Percentiles rank a stretch among this genome's conserved stretches.
Conservation (phyloP, 2,113 vertebrate species). For the Tupaia chinensis region DNA sequence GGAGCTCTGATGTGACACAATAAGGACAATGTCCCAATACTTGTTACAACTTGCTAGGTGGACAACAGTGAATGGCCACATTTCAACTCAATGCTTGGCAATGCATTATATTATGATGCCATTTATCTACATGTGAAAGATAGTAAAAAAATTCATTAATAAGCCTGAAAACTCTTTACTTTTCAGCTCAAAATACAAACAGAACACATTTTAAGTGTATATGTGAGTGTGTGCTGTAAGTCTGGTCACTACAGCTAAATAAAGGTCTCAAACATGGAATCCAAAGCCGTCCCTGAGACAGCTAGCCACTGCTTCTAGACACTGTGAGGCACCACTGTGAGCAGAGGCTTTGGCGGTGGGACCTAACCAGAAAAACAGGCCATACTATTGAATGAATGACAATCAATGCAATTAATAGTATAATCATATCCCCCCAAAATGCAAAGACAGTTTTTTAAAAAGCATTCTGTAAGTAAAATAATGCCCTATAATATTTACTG, state of each 20-base stretch:
- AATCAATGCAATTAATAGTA: conserved; percentile 35
- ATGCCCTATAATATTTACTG: background rate
- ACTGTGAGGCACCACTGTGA: conserved; percentile 16
- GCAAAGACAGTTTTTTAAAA: background rate
- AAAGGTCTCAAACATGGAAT: conserved; percentile 45
- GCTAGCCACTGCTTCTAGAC: background rate
- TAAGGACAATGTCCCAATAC: background rate
- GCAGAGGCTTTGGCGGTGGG: background rate
- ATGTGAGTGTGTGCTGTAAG: background rate
- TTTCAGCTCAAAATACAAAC: conserved; percentile 58
- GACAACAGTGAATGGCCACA: conserved; percentile 18
- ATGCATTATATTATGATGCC: background rate
- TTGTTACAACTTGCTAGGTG: background rate
- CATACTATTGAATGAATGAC: background rate
- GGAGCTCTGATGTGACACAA: conserved; percentile 27
- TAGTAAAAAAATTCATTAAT: conserved; percentile 15
- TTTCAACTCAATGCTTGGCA: conserved; percentile 19
- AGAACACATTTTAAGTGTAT: conserved; percentile 45
- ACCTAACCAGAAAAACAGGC: conserved; percentile 1
- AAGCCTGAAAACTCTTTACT: conserved; percentile 27
- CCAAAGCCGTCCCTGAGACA: background rate
- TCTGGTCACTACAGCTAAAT: conserved; percentile 35
- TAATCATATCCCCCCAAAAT: background rate
- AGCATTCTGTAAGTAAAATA: background rate
- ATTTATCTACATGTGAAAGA: conserved; percentile 34